These are phyloP conservation scores for Channa maculata DNA, from an alignment of 2,113 vertebrate genomes.

Conservation along the genomic window DNA sequence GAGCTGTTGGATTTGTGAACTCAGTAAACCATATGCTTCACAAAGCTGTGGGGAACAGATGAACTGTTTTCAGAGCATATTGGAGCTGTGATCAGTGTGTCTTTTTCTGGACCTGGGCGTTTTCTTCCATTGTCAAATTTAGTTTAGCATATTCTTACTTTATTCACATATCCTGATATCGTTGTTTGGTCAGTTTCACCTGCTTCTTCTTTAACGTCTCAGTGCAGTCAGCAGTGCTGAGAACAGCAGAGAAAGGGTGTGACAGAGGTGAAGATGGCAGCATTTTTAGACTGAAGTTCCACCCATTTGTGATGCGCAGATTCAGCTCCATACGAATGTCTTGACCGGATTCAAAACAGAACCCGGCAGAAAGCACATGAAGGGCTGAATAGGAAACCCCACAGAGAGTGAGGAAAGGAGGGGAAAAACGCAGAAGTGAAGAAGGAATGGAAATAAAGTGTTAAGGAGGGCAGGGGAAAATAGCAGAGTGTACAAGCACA, in stretches of 20 bases:
- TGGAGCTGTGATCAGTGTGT: too few species aligned
- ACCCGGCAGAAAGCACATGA: background rate
- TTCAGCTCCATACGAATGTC: slow-evolving; percentile 6
- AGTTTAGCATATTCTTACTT: too few species aligned
- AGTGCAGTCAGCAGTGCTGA: background rate
- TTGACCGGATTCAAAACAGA: background rate
- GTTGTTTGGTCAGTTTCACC: slow-evolving; percentile 2
- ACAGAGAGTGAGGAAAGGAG: background rate
- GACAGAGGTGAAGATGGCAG: background rate
- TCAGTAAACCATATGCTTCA: background rate
- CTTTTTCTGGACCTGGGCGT: background rate
- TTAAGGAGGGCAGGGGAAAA: slow-evolving; percentile 27
- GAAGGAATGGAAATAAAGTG: slow-evolving; percentile 42
- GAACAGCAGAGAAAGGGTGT: slow-evolving; percentile 1
- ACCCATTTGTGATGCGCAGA: background rate
- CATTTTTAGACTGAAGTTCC: background rate
- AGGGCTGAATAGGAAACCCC: background rate
- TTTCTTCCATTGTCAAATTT: background rate
- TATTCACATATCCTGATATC: background rate
- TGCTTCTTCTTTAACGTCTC: slow-evolving; percentile 17
- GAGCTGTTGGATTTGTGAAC: slow-evolving; percentile 2
- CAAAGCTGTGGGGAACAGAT: background rate
- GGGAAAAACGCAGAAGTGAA: slow-evolving; percentile 5
- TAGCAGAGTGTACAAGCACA: slow-evolving; percentile 17
- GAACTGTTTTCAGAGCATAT: background rate